Conservation (phyloP, 2,113 vertebrate species). For the Boulengeromyrus knoepffleri region DNA sequence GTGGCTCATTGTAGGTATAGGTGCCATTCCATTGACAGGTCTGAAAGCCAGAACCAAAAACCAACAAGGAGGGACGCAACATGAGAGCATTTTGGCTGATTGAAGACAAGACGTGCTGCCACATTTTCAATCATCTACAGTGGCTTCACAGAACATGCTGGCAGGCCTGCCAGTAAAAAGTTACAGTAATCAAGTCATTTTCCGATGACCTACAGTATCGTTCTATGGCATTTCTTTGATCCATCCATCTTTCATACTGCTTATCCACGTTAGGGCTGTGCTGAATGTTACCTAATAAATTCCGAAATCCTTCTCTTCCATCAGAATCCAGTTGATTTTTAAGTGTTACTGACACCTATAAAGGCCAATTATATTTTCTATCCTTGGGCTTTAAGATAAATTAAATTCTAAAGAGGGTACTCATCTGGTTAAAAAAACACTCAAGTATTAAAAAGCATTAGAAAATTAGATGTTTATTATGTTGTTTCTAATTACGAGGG, state of each 20-base stretch:
- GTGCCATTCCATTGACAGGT: background rate
- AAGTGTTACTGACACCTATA: background rate
- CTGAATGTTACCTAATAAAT: background rate
- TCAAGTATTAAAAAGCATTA: background rate
- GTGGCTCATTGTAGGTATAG: background rate
- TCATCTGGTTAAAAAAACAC: background rate
- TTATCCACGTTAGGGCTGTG: background rate
- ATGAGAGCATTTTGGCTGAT: background rate
- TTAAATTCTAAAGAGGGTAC: background rate
- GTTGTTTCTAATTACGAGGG: background rate
- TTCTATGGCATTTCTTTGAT: background rate
- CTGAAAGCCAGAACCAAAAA: background rate
- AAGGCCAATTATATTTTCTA: background rate
- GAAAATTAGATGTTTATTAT: background rate
- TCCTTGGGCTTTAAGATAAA: slow-evolving; percentile 2
- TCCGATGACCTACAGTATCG: background rate
- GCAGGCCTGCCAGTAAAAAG: background rate
- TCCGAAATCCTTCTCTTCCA: background rate
- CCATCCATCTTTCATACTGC: background rate
- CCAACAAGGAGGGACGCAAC: background rate
- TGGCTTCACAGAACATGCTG: background rate
- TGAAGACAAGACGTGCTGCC: background rate
- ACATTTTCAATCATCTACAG: background rate
- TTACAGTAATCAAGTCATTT: background rate
- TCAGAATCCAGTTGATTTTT: background rate